Evolutionary conservation across 2,113 vertebrate genomes (phyloP).

Genomic region (Semicossyphus pulcher): DNA sequence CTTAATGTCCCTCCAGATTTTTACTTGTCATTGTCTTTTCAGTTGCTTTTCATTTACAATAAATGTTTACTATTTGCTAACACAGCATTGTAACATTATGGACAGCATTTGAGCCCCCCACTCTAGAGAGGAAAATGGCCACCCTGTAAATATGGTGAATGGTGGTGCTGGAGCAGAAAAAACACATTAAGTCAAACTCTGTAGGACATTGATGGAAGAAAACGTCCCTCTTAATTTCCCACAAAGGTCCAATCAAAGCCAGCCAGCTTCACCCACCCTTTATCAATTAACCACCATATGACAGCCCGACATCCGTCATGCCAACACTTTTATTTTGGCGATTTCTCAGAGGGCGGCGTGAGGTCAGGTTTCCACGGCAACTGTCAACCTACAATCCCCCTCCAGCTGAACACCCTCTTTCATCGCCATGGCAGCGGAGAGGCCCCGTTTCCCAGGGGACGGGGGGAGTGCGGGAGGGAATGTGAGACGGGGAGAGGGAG

Average conservation of each 20-base stretch:
- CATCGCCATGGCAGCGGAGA: slow-evolving; percentile 79
- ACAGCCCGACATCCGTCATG: slow-evolving; percentile 72
- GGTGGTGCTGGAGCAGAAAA: slow-evolving; percentile 39
- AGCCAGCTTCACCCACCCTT: slow-evolving; percentile 46
- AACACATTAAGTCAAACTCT: slow-evolving; percentile 14
- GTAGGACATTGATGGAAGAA: slow-evolving; percentile 14
- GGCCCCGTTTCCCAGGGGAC: slow-evolving; percentile 78
- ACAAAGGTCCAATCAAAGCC: slow-evolving; percentile 47
- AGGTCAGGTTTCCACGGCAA: slow-evolving; percentile 79
- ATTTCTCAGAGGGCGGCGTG: slow-evolving; percentile 64
- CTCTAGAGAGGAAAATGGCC: too few relatives aligned
- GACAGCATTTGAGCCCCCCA: too few relatives aligned
- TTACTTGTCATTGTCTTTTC: too few relatives aligned
- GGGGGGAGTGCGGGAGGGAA: slow-evolving; percentile 69
- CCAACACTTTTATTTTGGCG: slow-evolving; percentile 53
- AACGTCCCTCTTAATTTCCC: slow-evolving; percentile 43
- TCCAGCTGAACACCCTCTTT: slow-evolving; percentile 77
- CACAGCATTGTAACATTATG: too few relatives aligned
- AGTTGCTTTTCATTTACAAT: too few relatives aligned
- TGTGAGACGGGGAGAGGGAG: slow-evolving; percentile 72
- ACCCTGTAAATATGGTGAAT: too few relatives aligned
- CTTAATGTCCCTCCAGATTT: too few relatives aligned
- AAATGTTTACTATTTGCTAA: too few relatives aligned
- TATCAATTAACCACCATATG: slow-evolving; percentile 64
- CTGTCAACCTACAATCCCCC: slow-evolving; percentile 74